Evolutionary conservation across 1,140 invertebrate species (phyloP), one percentile per base, ranked within the genome.

Genomic region (Drosophila trapezifrons): DNA sequence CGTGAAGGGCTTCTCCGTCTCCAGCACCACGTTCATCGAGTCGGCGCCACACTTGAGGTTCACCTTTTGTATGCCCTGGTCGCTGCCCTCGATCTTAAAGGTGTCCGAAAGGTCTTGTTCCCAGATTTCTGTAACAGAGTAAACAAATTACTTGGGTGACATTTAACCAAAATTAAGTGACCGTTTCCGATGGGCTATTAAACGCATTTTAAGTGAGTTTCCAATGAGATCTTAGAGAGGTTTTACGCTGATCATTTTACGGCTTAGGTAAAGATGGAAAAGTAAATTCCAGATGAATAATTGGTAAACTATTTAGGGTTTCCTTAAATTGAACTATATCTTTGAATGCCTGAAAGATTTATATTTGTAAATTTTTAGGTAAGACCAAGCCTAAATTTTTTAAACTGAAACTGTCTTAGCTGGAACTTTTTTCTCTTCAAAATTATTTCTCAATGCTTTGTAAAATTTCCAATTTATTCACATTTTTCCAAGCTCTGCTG

Each of bases 71-170:
- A 94, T 94, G 6, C 93, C 94, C 49, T 93, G 90, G 38, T 93
- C 93, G n/a, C 93, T 92, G 45, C 93, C 90, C 52, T 93, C 94
- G n/a, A 94, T 94, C 66, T 92, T 91, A 87, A 94, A 94, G 42
- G 93, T 92, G 60, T 93, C 91, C 42, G 92, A 92, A 29, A 94
- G 71, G 76, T 94, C 93, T 67, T 94, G 91, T 64, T 93, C 90
- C 92, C 93, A 94, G 52, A 93, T 91, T 76, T 94, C 93, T 91
- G 89, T 9, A 84, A 87, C 7, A 29, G 38, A 37, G 10, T 17
- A 32, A 27, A 10, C 29, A 45, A 49, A 46, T 40, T 73, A n/a
- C 32, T n/a, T 69, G 13, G 17, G n/a, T 45, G 47, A 66, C 47
- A 70, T 65, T 45, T 52, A 22, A 43, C 2, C 2, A 25, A 43